phyloP scores from a whole-genome alignment of 2,797 vertebrate genomes.

The Enteromius afrohamiltoni region DNA sequence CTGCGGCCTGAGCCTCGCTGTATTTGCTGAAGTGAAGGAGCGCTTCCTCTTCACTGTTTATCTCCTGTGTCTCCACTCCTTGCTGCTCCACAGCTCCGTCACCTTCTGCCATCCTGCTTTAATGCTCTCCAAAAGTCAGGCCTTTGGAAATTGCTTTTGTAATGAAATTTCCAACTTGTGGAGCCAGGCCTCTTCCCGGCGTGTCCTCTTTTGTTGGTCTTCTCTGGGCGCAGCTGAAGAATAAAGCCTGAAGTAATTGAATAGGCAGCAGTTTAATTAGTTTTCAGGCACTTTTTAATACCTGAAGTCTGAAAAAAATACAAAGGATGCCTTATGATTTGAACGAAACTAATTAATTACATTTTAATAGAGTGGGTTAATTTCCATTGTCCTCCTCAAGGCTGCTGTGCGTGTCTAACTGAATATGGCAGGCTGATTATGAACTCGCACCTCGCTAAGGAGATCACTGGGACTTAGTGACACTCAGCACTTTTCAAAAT shows the following conservation, averaged over 20 bases:
- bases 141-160: slow-evolving; percentile 24
- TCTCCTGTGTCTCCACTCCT: slow-evolving; percentile 62
- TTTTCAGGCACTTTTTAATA: slow-evolving; percentile 3
- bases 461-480: slow-evolving; percentile 70
- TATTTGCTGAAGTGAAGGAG: slow-evolving; percentile 68
- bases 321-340: background rate
- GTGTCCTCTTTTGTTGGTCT: background rate
- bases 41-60: slow-evolving; percentile 53
- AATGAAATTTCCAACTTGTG: background rate
- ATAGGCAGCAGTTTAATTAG: slow-evolving; percentile 9
- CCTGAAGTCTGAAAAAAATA: background rate
- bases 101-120: slow-evolving; percentile 66
- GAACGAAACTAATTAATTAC: slow-evolving; percentile 2
- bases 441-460: slow-evolving; percentile 67
- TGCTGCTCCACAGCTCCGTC: slow-evolving; percentile 53
- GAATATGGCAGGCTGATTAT: slow-evolving; percentile 53
- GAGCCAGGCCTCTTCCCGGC: background rate
- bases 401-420: slow-evolving; percentile 19
- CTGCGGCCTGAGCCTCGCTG: slow-evolving; percentile 57
- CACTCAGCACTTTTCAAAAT: slow-evolving; percentile 79
- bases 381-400: background rate
- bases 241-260: slow-evolving; percentile 5
- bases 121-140: background rate
- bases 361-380: background rate
- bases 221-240: background rate